Base-by-base conservation (phyloP, 2,888 invertebrate genomes). In the Parasteatoda lunata region DNA sequence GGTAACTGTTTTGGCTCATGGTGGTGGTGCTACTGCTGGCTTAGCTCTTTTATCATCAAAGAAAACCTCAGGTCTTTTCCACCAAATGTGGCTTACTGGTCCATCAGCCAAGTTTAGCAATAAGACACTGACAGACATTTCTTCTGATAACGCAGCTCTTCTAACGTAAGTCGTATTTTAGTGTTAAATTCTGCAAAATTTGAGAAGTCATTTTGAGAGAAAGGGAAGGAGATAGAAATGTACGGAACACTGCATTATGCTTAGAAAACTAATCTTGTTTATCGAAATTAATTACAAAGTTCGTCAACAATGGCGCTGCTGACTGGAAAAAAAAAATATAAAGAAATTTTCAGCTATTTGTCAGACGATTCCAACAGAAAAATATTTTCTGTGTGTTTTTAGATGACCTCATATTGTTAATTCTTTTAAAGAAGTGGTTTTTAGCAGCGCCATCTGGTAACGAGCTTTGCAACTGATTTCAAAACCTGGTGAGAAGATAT, bases 1-100 rank as follows among this genome's bases (percentile, higher is more conserved):
- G 89, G 88, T 89, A 1, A 89, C 89, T 9, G 79, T 89, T 0
- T 77, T 89, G 48, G 89, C 89, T 30, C 87, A 89, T 45, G 88
- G 89, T 4, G 89, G 88, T 15, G 86, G 68, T 9, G 89, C 89
- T 9, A 88, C 89, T 0, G 83, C 86, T n/a, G 79, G 84, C 4
- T 66, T 89, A 13, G 87, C 84, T 7, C 80, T 89, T 0, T 59
- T 77, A 30, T 84, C 89, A 4, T 54, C 82, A 2, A 80, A 78
- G 68, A 79, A 84, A 48, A 65, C 82, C 13, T 71, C 84, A 0
- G 80, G 84, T 47, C 77, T 88, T 8, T 89, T 89, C 75, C 81
- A 59, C 51, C 88, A 88, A 52, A 88, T 88, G 72, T 89, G 89
- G 89, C 66, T 89, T 11, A 88, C 87, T 9, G 84, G 81, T 1